Conservation (phyloP, 37 sponge, comb jelly and placozoan species). For the Cliona cf. orientalis region DNA sequence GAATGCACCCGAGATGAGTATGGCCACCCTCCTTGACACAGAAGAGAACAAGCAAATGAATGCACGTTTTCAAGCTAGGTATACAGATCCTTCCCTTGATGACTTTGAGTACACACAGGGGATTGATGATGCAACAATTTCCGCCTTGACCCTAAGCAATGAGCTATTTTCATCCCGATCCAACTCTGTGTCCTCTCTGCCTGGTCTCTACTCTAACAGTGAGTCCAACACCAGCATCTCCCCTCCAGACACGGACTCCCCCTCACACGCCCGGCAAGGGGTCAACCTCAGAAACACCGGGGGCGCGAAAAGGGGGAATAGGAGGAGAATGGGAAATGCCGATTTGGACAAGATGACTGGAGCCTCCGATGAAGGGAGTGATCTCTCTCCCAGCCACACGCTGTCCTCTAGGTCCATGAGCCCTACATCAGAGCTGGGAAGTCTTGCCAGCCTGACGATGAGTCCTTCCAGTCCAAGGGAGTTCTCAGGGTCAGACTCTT, state of each 20-base stretch:
- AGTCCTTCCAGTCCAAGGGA: slow-evolving; percentile 20
- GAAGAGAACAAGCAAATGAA: slow-evolving; percentile 18
- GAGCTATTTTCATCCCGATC: slow-evolving; percentile 45
- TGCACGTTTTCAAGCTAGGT: background rate
- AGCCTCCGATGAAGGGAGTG: background rate
- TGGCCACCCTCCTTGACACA: slow-evolving; percentile 21
- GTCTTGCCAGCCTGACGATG: background rate
- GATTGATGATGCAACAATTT: slow-evolving; percentile 54
- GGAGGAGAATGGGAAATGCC: slow-evolving; percentile 46
- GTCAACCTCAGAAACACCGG: slow-evolving; percentile 48
- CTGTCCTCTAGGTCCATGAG: slow-evolving; percentile 3
- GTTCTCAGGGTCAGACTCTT: background rate
- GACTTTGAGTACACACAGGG: slow-evolving; percentile 1
- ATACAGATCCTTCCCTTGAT: background rate
- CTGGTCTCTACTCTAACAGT: slow-evolving; percentile 11
- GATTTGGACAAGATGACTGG: slow-evolving; percentile 27
- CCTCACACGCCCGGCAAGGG: slow-evolving; percentile 16
- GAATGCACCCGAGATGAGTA: slow-evolving; percentile 29
- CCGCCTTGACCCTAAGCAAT: slow-evolving; percentile 49
- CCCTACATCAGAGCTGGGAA: slow-evolving; percentile 3
- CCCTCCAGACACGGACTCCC: slow-evolving; percentile 14
- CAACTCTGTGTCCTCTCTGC: slow-evolving; percentile 50
- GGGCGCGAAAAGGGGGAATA: background rate
- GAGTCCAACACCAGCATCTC: background rate
- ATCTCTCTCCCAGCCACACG: background rate